Percentiles rank a stretch among this genome's conserved stretches.
phyloP scores from a whole-genome alignment of 2,113 vertebrate genomes.

The Heterotis niloticus region DNA sequence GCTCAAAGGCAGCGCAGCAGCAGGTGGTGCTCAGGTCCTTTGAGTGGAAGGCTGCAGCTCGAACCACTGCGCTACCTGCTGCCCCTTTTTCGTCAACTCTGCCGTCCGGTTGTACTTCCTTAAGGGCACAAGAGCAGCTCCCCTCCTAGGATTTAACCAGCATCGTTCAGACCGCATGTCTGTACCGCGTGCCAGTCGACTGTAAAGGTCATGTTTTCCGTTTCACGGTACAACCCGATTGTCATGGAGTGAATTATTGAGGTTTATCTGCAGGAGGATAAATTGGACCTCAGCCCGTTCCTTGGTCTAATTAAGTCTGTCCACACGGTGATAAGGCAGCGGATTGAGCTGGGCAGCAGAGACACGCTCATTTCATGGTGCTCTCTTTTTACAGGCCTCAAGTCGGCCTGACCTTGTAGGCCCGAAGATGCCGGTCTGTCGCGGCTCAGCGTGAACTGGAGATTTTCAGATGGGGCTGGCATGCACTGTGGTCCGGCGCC shows the following conservation, averaged over 20 bases:
- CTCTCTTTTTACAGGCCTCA: background rate
- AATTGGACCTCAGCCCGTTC: background rate
- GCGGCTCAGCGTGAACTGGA: no score
- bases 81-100: no score
- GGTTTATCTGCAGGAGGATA: slow-evolving; percentile 2
- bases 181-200: background rate
- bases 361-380: background rate
- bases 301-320: slow-evolving; percentile 3
- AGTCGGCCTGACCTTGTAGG: background rate
- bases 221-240: background rate
- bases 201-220: background rate
- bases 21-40: no score
- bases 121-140: no score
- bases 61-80: no score
- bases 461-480: no score
- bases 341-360: background rate
- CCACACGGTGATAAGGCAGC: background rate
- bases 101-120: no score
- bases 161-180: no score
- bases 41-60: no score
- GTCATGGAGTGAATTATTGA: slow-evolving; percentile 14
- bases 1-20: no score
- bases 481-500: background rate
- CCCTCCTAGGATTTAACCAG: no score
- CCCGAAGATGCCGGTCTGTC: background rate